Base-by-base conservation (phyloP, 1,140 invertebrate species). In the Magallana ariakensis region DNA sequence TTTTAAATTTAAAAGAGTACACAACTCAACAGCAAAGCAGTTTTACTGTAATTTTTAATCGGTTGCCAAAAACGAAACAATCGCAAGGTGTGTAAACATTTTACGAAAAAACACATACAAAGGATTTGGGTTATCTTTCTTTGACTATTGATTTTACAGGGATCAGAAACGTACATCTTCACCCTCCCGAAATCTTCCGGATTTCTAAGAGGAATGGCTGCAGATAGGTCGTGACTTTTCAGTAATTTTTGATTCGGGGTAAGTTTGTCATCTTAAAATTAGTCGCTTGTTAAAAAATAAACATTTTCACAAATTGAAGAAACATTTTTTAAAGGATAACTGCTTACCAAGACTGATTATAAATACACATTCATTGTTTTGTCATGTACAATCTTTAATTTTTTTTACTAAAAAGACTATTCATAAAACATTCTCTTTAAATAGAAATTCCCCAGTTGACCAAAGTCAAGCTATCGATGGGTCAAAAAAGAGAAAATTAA, bases 171-270 rank as follows among this genome's bases (percentile, higher is more conserved):
- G 5, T 80, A 80, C 75, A 46, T 80, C 46, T 80, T 80, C 75
- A 13, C 80, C 80, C 54, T 81, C 80, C 33, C 33, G 80, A 81
- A 9, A 13, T 22, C 53, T 81, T 81, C 0, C 9, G 53, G 80
- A 81, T 81, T 81, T 81, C 53, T 22, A 81, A 33, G 80, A 81
- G 53, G 33, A 81, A 16, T 81, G 80, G 80, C 33, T 81, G 1
- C 16, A 9, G 13, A 16, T 81, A 16, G 80, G 26, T n/a, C 15
- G 53, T 7, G 80, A 81, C 5, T 80, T 15, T 53, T 8, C n/a
- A 26, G 75, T 8, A 16, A 26, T 80, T 11, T 80, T 80, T 80
- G 75, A 80, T 13, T 80, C 75, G 33, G 75, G 75, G 75, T 80
- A 80, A 53, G n/a, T 80, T 80, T 8, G n/a, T 26, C n/a, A 46